phyloP scores from a whole-genome alignment of 2,113 vertebrate genomes.

The Theristicus caerulescens region DNA sequence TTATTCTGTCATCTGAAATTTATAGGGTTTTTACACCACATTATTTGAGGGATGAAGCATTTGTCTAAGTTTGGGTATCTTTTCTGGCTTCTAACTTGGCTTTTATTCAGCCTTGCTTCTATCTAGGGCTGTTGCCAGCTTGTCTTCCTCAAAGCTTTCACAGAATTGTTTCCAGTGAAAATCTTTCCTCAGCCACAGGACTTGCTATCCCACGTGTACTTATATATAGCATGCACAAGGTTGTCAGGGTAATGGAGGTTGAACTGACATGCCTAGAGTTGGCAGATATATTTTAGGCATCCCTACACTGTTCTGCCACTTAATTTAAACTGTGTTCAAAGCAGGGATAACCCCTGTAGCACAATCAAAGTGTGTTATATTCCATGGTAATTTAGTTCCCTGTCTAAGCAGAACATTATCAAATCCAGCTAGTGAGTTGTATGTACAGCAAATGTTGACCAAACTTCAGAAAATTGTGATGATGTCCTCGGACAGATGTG shows the following conservation, averaged over 20 bases:
- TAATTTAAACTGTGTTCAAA: constrained; percentile 33
- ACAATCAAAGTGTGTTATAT: neutral
- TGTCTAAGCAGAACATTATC: neutral
- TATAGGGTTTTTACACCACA: neutral
- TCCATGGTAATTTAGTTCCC: neutral
- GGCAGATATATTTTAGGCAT: constrained; percentile 43
- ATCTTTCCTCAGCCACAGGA: neutral
- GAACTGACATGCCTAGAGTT: constrained; percentile 19
- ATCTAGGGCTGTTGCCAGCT: neutral
- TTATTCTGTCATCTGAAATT: neutral
- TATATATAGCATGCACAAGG: constrained; percentile 20
- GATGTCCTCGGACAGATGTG: neutral
- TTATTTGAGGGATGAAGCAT: neutral
- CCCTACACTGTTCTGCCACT: neutral
- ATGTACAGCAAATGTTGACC: neutral
- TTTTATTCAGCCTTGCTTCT: neutral
- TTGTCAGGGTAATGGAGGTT: constrained; percentile 26
- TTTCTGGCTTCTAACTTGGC: neutral
- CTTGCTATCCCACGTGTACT: neutral
- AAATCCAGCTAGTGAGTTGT: neutral
- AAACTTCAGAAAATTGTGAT: neutral
- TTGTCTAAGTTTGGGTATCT: neutral
- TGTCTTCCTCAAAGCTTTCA: neutral
- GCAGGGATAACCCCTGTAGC: neutral
- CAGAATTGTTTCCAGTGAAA: constrained; percentile 6